phyloP scores from a whole-genome alignment of 2,113 vertebrate species.

The Phrynosoma platyrhinos region DNA sequence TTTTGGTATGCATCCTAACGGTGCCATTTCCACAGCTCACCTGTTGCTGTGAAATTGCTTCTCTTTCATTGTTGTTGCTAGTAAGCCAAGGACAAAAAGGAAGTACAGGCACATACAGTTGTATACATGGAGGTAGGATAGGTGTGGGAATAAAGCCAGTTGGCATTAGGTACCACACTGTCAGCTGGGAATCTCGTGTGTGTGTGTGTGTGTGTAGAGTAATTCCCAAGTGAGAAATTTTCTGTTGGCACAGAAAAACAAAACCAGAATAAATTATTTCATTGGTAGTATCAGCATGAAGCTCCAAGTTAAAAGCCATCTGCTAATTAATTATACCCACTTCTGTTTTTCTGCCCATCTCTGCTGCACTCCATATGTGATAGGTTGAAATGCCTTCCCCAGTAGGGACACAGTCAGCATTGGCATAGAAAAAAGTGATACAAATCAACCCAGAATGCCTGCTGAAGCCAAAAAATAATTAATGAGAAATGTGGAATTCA shows the following conservation, averaged over 20 bases:
- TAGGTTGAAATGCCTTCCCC: not conserved
- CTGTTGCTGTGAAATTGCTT: not conserved
- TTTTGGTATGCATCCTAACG: not conserved
- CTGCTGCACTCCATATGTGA: not conserved
- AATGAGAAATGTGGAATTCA: not conserved
- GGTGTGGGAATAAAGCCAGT: not conserved
- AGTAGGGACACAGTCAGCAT: not conserved
- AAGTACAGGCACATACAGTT: not conserved
- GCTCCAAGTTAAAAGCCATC: not conserved
- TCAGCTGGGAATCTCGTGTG: not conserved
- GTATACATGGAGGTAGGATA: not conserved
- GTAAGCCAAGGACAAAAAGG: fast-evolving
- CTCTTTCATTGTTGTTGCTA: not conserved
- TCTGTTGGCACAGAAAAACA: not conserved
- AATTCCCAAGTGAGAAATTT: not conserved
- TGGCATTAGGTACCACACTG: not conserved
- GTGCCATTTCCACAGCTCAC: not conserved
- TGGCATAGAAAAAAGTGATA: not conserved
- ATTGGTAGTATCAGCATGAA: not conserved
- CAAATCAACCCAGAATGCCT: not conserved
- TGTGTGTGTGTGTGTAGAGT: not conserved
- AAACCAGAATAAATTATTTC: not conserved
- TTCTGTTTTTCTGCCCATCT: not conserved
- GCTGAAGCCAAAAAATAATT: not conserved
- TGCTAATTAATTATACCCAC: not conserved